Base-by-base conservation (phyloP, 2,797 vertebrate species). In the Kryptopterus vitreolus region DNA sequence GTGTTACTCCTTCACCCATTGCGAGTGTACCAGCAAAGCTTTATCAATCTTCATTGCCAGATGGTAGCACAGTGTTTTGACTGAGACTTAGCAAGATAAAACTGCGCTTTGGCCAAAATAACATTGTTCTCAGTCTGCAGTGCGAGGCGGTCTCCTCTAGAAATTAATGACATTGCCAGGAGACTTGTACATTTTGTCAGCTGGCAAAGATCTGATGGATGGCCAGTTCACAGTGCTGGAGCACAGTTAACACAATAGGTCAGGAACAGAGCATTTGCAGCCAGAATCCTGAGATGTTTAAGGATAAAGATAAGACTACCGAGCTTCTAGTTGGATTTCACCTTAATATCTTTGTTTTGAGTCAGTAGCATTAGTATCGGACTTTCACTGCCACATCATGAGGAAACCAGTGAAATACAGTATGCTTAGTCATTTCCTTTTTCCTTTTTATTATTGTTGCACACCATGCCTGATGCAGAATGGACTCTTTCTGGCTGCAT, bases 121-220 rank as follows among this genome's bases (percentile, higher is more conserved):
- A 48, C 69, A 50, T 18, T 3, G 16, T 16, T 48, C 2, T n/a
- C 26, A 18, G 31, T 24, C 16, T 70, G 46, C 46, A 29, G 16
- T 31, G 66, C 50, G 66, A 50, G 35, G 46, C 3, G 16, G 43
- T 26, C 31, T 35, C 20, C 22, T n/a, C 22, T 22, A 52, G 50
- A 72, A 72, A 72, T 15, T n/a, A 12, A 72, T 61, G 24, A 26
- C 35, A n/a, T 46, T 50, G 69, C 66, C 33, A 10, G 68, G 75
- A 70, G 65, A 77, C 43, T 24, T 55, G 61, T 88, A 89, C 89
- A 90, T 88, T 82, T 92, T 90, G 88, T 88, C 90, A 89, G 89
- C 90, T 91, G 91, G 91, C 88, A 84, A 85, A 73, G 83, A 88
- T 79, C 85, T 86, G 87, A 90, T 83, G 82, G 86, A 80, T 81